These are phyloP conservation scores for Tipula lateralis DNA, from an alignment of 2,888 invertebrate genomes.

Conservation along the genomic window DNA sequence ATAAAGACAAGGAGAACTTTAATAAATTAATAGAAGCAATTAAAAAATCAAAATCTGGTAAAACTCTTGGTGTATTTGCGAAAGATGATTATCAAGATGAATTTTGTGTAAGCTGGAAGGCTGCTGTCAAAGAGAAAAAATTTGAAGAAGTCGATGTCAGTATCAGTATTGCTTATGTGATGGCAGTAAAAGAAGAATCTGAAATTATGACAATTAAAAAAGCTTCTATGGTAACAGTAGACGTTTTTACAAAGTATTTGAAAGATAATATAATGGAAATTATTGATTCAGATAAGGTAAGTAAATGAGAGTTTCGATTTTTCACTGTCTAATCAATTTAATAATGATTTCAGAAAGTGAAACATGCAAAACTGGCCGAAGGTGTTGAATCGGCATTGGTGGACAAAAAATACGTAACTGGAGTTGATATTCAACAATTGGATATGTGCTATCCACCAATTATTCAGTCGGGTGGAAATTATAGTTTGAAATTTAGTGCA, in stretches of 20 bases:
- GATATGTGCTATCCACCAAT: constrained; percentile 99
- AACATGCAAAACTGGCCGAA: constrained; percentile 90
- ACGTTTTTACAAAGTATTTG: constrained; percentile 93
- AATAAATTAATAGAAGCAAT: constrained; percentile 72
- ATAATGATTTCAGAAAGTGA: constrained; percentile 80
- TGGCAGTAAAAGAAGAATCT: constrained; percentile 91
- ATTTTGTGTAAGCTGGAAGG: constrained; percentile 89
- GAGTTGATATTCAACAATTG: constrained; percentile 80
- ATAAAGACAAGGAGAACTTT: constrained; percentile 90
- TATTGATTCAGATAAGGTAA: constrained; percentile 91
- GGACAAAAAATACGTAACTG: constrained; percentile 93
- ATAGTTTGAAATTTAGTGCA: constrained; percentile 94
- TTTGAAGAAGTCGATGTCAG: constrained; percentile 87
- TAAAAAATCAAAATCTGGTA: constrained; percentile 82
- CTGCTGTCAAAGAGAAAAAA: constrained; percentile 66
- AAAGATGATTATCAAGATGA: constrained; percentile 94
- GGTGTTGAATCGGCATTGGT: constrained; percentile 88
- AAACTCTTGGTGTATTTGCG: constrained; percentile 79
- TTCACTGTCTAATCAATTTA: not conserved
- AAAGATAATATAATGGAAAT: constrained; percentile 98
- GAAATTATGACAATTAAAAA: constrained; percentile 88
- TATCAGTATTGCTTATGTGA: constrained; percentile 74
- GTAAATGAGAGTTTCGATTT: constrained; percentile 32
- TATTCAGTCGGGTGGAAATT: constrained; percentile 97
- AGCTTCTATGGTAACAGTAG: constrained; percentile 87